A percentile compares a stretch with the other conserved stretches of the same genome.
phyloP scores from a whole-genome alignment of 2,113 vertebrate genomes.

The Trichechus manatus region DNA sequence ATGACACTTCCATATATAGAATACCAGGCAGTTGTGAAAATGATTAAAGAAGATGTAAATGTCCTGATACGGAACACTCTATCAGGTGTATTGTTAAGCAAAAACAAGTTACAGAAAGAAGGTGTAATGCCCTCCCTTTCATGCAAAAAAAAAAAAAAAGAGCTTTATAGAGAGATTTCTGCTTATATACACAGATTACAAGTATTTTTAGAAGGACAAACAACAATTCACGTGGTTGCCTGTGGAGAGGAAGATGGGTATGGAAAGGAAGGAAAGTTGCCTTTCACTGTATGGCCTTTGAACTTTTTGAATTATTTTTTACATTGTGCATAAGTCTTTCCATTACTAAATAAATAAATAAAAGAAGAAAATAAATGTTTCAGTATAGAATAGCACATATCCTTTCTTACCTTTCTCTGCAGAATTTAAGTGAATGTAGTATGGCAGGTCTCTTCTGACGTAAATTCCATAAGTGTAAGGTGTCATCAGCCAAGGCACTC shows the following conservation, averaged over 20 bases:
- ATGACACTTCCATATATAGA: background rate
- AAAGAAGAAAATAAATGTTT: constrained; percentile 41
- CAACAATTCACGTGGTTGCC: background rate
- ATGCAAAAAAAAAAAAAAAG: background rate
- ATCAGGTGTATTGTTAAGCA: background rate
- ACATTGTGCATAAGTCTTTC: background rate
- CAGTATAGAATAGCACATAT: constrained; percentile 22
- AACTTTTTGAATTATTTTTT: constrained; percentile 11
- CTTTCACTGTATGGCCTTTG: constrained; percentile 6
- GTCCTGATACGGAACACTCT: background rate
- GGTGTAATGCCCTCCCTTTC: background rate
- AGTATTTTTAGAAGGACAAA: background rate
- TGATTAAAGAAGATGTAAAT: constrained; percentile 17
- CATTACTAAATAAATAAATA: background rate
- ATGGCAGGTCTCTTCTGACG: constrained; percentile 99
- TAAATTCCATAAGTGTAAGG: constrained; percentile 98
- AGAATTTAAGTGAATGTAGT: constrained; percentile 99
- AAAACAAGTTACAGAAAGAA: background rate
- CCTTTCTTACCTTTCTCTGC: constrained; percentile 95
- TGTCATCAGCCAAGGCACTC: constrained; percentile 99
- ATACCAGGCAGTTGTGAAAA: background rate
- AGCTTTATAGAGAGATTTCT: background rate
- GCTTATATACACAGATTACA: background rate
- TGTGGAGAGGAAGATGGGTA: background rate
- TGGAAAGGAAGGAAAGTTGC: constrained; percentile 3